Percentiles rank a stretch among this genome's conserved stretches.
These are phyloP conservation scores for Elaphurus davidianus DNA, from an alignment of 2,113 vertebrate species.

Conservation along the genomic window DNA sequence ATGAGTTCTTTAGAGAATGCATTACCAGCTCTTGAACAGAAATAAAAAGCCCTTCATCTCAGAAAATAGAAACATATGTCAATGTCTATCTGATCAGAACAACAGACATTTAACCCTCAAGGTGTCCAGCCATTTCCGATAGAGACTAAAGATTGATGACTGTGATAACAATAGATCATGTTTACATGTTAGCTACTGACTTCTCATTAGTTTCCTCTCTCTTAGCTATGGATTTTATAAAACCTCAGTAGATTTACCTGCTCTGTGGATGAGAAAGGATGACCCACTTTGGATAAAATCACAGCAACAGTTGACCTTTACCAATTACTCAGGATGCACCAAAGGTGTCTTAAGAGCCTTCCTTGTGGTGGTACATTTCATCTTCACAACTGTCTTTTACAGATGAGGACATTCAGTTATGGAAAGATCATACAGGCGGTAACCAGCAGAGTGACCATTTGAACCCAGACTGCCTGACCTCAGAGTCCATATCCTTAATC, in stretches of 20 bases:
- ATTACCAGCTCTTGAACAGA: slow-evolving; percentile 24
- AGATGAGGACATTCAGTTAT: neutral
- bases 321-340: neutral
- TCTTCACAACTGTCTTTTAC: neutral
- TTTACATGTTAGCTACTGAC: slow-evolving; percentile 54
- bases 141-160: slow-evolving; percentile 57
- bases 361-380: neutral
- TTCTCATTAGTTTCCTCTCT: slow-evolving; percentile 63
- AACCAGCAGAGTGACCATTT: neutral
- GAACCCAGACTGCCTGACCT: neutral
- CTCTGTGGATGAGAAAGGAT: neutral
- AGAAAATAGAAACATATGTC: neutral
- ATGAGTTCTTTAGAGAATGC: neutral
- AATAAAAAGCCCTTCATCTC: slow-evolving; percentile 27
- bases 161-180: slow-evolving; percentile 65
- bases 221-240: slow-evolving; percentile 58
- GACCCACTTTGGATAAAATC: neutral
- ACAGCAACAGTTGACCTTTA: neutral
- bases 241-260: neutral
- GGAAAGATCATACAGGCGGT: neutral
- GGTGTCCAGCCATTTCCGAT: slow-evolving; percentile 12
- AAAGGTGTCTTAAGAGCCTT: neutral
- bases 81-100: neutral
- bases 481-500: neutral
- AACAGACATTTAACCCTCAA: slow-evolving; percentile 52